phyloP scores from a whole-genome alignment of 2,113 vertebrate genomes.

The Caranx ignobilis region DNA sequence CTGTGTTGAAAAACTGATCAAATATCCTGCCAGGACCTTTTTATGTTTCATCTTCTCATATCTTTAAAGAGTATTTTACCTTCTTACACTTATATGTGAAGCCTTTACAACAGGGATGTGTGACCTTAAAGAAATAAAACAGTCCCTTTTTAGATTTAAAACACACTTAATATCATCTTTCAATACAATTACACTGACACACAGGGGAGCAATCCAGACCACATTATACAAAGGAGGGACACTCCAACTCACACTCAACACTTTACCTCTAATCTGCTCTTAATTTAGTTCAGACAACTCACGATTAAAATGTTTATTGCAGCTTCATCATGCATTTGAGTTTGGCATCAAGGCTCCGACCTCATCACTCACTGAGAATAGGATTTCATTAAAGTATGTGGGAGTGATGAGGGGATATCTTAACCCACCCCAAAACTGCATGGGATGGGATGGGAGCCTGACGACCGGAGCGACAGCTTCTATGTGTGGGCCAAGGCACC shows the following conservation, averaged over 20 bases:
- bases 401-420: no score
- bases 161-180: conserved; percentile 34
- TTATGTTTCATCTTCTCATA: background rate
- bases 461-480: no score
- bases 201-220: conserved; percentile 31
- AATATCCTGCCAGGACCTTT: background rate
- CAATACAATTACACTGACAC: conserved; percentile 7
- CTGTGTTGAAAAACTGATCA: background rate
- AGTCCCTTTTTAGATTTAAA: conserved; percentile 20
- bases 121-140: conserved; percentile 9
- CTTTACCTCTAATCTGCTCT: conserved; percentile 63
- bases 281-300: conserved; percentile 33
- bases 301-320: no score
- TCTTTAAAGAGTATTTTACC: background rate
- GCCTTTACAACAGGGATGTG: no score
- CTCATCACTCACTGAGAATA: no score
- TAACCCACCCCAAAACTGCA: no score
- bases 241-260: conserved; percentile 39
- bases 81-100: background rate
- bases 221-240: background rate
- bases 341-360: no score
- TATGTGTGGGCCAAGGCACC: no score
- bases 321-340: no score
- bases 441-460: no score
- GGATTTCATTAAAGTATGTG: no score